These are phyloP conservation scores for Dysdera silvatica DNA, from an alignment of 1,140 invertebrate genomes.

Conservation along the genomic window DNA sequence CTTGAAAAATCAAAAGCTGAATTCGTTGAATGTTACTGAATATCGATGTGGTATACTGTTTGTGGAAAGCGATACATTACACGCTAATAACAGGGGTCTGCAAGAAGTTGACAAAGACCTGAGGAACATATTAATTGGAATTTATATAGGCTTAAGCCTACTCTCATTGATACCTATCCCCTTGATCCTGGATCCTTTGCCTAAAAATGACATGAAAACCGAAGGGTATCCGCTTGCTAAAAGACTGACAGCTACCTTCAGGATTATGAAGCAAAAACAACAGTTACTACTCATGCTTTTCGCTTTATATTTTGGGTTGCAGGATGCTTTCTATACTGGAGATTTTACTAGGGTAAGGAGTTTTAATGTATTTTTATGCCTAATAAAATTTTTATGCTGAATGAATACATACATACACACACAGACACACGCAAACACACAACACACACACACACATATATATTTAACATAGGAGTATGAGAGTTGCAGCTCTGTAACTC, in stretches of 20 bases:
- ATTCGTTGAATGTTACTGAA: too few relatives aligned
- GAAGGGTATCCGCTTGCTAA: conserved; percentile 57
- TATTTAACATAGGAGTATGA: too few relatives aligned
- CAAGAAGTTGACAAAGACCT: conserved; percentile 66
- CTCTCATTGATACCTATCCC: conserved; percentile 75
- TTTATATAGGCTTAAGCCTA: conserved; percentile 77
- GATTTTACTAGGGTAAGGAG: conserved; percentile 78
- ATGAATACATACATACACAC: neutral
- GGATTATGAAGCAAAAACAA: conserved; percentile 59
- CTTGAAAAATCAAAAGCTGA: too few relatives aligned
- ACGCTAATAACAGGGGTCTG: conserved; percentile 45
- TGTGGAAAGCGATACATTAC: neutral
- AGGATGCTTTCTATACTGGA: conserved; percentile 89
- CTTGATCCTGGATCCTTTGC: conserved; percentile 81
- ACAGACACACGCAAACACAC: too few relatives aligned
- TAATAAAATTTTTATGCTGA: neutral
- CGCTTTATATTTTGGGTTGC: conserved; percentile 92
- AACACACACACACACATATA: too few relatives aligned
- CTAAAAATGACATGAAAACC: too few relatives aligned
- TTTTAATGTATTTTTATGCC: neutral
- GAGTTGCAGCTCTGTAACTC: too few relatives aligned
- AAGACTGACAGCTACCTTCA: conserved; percentile 76
- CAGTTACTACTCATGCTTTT: conserved; percentile 88
- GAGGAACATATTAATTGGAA: conserved; percentile 76
- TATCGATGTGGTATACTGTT: too few relatives aligned